Conservation (phyloP, 2,888 invertebrate species). For the Ophion obscuratus region DNA sequence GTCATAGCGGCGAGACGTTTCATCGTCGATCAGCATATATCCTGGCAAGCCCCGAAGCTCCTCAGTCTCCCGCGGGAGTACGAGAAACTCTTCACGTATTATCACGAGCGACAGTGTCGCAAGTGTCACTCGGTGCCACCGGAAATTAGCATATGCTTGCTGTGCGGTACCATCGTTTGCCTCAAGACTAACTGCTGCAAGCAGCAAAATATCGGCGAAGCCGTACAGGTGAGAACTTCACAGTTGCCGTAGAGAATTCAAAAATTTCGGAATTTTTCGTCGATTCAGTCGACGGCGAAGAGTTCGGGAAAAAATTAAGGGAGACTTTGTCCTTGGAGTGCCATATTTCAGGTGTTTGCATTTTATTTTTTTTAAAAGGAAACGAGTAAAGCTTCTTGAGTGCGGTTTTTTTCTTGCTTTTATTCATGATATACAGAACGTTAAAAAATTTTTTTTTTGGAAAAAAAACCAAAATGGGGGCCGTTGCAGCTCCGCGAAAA, state of each 20-base stretch:
- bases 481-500: too few relatives aligned
- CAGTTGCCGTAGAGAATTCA: neutral
- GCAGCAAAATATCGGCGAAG: conserved; percentile 93
- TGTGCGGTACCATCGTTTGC: conserved; percentile 97
- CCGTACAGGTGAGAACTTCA: conserved; percentile 88
- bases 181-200: conserved; percentile 95
- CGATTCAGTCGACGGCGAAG: neutral
- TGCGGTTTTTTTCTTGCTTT: too few relatives aligned
- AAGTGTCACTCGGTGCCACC: conserved; percentile 96
- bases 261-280: too few relatives aligned
- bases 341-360: too few relatives aligned
- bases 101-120: conserved; percentile 94
- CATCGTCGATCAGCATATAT: conserved; percentile 90
- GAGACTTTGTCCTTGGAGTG: too few relatives aligned
- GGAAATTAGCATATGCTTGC: conserved; percentile 95
- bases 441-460: too few relatives aligned
- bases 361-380: too few relatives aligned
- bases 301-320: neutral
- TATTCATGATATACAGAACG: too few relatives aligned
- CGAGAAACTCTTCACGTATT: conserved; percentile 96
- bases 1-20: conserved; percentile 88
- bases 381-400: too few relatives aligned
- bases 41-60: conserved; percentile 93
- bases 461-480: too few relatives aligned
- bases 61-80: conserved; percentile 95